phyloP scores from a whole-genome alignment of 35 echinoderm and acorn worm species.

The Lytechinus pictus region DNA sequence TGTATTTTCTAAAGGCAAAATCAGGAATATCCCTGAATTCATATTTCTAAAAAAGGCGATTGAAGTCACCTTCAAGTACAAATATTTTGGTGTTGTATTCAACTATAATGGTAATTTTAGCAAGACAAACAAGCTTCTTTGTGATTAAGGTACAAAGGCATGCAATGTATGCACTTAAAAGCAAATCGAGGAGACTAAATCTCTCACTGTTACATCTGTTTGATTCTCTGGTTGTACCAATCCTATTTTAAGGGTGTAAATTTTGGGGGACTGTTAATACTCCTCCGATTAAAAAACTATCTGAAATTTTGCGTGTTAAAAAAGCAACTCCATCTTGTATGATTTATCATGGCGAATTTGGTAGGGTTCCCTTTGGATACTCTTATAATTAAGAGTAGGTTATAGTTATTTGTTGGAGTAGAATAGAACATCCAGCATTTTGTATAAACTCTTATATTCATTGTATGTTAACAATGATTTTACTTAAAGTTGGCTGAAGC shows the following conservation, averaged over 20 bases:
- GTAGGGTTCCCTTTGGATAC: not conserved
- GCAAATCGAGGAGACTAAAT: slow-evolving; percentile 2
- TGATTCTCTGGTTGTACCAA: slow-evolving; percentile 42
- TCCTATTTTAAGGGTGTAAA: slow-evolving; percentile 41
- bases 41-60: not conserved
- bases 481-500: not conserved
- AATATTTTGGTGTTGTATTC: slow-evolving; percentile 23
- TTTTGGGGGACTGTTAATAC: not conserved
- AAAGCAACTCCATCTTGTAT: not conserved
- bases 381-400: not conserved
- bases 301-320: slow-evolving; percentile 27
- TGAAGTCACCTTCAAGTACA: slow-evolving; percentile 15
- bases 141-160: slow-evolving; percentile 17
- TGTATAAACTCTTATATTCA: not conserved
- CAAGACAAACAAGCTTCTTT: slow-evolving; percentile 51
- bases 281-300: slow-evolving; percentile 36
- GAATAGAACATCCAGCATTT: not conserved
- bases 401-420: not conserved
- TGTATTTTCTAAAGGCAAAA: slow-evolving; percentile 42
- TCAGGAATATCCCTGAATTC: slow-evolving; percentile 35
- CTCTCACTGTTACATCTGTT: slow-evolving; percentile 9
- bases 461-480: not conserved
- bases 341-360: not conserved
- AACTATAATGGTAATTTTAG: slow-evolving; percentile 33
- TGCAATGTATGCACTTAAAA: slow-evolving; percentile 32